Evolutionary conservation across 2,113 vertebrate genomes (phyloP).

Genomic region (Hucho hucho): DNA sequence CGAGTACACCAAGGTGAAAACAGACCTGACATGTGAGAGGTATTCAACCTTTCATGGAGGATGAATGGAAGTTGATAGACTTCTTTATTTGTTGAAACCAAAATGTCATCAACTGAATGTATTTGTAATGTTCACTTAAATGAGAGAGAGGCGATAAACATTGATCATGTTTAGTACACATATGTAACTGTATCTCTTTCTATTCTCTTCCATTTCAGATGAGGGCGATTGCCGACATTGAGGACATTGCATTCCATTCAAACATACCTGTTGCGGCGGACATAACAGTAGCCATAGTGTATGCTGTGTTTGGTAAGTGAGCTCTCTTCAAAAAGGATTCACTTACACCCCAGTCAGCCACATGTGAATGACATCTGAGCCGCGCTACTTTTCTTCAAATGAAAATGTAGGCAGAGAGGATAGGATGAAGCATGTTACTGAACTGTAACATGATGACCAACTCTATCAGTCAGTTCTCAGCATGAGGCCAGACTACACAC

Average conservation of each 20-base stretch:
- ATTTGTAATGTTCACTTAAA: neutral
- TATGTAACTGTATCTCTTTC: neutral
- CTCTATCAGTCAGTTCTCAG: too few relatives aligned
- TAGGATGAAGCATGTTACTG: too few relatives aligned
- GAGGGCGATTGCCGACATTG: conserved; percentile 42
- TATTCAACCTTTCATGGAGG: too few relatives aligned
- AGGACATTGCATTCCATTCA: conserved; percentile 63
- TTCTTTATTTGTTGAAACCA: neutral
- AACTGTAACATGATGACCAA: too few relatives aligned
- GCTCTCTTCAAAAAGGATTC: neutral
- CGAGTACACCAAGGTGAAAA: too few relatives aligned
- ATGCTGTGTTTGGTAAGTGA: conserved; percentile 73
- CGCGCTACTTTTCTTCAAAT: too few relatives aligned
- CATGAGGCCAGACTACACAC: neutral
- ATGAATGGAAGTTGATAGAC: neutral
- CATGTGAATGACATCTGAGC: neutral
- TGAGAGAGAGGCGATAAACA: neutral
- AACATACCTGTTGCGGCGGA: conserved; percentile 70
- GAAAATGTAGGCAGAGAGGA: too few relatives aligned
- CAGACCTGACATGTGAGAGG: too few relatives aligned
- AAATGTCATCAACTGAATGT: neutral
- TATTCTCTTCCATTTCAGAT: conserved; percentile 62
- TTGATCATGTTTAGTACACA: neutral
- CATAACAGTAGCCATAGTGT: conserved; percentile 67
- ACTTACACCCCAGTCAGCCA: neutral